Conservation (phyloP, 2,113 vertebrate species). For the Varanus komodoensis region DNA sequence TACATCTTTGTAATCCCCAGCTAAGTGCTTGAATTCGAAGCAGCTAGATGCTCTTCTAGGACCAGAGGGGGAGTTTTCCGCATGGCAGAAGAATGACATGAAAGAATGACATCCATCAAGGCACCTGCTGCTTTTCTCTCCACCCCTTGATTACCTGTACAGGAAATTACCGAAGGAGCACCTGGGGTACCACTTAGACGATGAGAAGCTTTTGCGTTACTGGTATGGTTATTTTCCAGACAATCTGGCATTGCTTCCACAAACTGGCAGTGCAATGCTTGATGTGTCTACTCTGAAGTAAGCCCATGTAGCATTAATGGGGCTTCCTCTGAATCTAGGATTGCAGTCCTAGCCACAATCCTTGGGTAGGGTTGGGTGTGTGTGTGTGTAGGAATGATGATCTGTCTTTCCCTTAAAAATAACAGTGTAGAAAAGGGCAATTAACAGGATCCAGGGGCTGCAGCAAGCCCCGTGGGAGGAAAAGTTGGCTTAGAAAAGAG, state of each 20-base stretch:
- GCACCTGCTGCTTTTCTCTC: not conserved
- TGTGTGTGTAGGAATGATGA: not conserved
- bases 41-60: not conserved
- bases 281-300: not conserved
- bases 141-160: too few relatives aligned
- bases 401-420: not conserved
- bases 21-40: slow-evolving; percentile 4
- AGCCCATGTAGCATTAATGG: not conserved
- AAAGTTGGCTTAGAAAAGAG: too few relatives aligned
- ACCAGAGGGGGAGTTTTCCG: not conserved
- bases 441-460: too few relatives aligned
- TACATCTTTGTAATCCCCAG: slow-evolving; percentile 4
- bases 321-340: not conserved
- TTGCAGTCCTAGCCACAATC: too few relatives aligned
- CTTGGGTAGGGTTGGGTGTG: not conserved
- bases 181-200: not conserved
- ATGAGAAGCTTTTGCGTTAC: too few relatives aligned
- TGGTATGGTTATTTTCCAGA: not conserved
- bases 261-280: too few relatives aligned
- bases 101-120: not conserved
- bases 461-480: too few relatives aligned
- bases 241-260: not conserved
- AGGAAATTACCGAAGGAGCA: not conserved
- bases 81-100: too few relatives aligned
- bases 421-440: too few relatives aligned